These are phyloP conservation scores for Artibeus lituratus DNA, from an alignment of 2,797 vertebrate genomes.

Conservation along the genomic window DNA sequence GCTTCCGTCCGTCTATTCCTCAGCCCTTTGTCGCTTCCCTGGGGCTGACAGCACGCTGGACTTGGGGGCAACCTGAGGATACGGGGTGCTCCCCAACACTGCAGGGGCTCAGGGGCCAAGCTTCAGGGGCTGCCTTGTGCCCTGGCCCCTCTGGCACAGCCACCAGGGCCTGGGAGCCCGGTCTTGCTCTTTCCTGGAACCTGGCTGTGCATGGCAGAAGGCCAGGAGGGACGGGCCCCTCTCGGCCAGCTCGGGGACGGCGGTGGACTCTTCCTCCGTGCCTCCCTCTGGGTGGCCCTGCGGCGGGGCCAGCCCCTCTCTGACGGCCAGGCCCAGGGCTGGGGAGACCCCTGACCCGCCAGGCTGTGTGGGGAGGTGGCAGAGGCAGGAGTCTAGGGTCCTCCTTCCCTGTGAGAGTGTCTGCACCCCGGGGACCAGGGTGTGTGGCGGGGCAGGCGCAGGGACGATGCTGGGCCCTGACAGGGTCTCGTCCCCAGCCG, in stretches of 20 bases:
- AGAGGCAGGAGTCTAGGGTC: too few species aligned
- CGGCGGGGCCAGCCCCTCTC: background rate
- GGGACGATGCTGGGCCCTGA: background rate
- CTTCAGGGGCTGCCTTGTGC: background rate
- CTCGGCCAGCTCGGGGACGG: fast-evolving
- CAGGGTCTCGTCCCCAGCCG: constrained; percentile 81
- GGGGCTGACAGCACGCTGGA: background rate
- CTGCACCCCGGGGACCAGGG: fast-evolving
- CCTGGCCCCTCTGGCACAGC: background rate
- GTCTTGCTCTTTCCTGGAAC: background rate
- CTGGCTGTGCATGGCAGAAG: background rate
- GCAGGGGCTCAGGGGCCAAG: background rate
- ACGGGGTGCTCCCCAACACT: background rate
- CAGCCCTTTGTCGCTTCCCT: background rate
- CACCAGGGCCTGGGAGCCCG: background rate
- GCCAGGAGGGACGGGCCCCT: background rate
- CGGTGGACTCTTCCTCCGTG: background rate
- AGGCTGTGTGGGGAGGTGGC: background rate
- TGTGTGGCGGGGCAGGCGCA: background rate
- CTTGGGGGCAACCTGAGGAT: background rate
- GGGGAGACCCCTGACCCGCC: too few species aligned
- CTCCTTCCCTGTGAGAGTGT: background rate
- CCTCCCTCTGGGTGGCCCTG: background rate
- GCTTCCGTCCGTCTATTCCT: background rate
- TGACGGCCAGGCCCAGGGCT: background rate